Conservation (phyloP, 2,113 vertebrate genomes). For the Heterotis niloticus region DNA sequence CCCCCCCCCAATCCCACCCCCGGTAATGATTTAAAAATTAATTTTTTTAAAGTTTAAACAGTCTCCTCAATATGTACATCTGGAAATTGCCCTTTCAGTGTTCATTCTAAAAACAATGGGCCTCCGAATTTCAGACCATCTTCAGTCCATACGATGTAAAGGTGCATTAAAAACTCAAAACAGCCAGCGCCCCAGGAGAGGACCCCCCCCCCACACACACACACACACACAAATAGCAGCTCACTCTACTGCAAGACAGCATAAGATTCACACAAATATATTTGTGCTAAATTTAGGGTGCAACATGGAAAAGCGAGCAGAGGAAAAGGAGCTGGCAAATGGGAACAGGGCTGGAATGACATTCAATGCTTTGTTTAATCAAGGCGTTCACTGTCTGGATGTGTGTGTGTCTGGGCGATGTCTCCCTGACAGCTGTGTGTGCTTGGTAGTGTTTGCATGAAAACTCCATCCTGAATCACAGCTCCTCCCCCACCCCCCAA, state of each 20-base stretch:
- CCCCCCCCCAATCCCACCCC: neutral
- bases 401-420: conserved; percentile 14
- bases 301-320: conserved; percentile 18
- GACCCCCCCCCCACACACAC: neutral
- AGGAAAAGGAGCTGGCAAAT: conserved; percentile 21
- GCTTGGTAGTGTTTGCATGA: conserved; percentile 28
- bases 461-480: conserved; percentile 11
- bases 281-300: conserved; percentile 26
- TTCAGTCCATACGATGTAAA: conserved; percentile 33
- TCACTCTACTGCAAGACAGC: conserved; percentile 33
- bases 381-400: conserved; percentile 26
- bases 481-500: conserved; percentile 10
- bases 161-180: conserved; percentile 44
- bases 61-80: conserved; percentile 43
- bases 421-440: conserved; percentile 31
- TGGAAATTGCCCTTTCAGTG: conserved; percentile 29
- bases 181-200: neutral
- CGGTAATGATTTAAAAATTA: conserved; percentile 6
- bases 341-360: conserved; percentile 15
- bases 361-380: conserved; percentile 31
- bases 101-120: conserved; percentile 15
- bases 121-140: conserved; percentile 23
- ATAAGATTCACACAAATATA: conserved; percentile 8
- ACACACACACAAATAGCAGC: conserved; percentile 35
- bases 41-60: too few relatives aligned